Evolutionary conservation across 2,113 vertebrate species (phyloP).

Genomic region (Theropithecus gelada): DNA sequence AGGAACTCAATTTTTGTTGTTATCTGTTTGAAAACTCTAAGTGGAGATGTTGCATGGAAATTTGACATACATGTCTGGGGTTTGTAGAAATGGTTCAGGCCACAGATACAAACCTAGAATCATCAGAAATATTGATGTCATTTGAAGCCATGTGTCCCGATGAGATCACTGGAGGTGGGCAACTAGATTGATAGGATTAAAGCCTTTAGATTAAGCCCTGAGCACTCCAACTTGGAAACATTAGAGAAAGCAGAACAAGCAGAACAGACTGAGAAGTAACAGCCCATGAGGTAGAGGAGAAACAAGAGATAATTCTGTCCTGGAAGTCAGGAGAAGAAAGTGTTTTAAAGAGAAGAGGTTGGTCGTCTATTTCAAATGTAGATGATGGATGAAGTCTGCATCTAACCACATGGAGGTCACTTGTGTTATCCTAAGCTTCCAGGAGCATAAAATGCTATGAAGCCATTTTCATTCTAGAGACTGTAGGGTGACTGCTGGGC

Average conservation of each 20-base stretch:
- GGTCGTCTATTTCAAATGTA: neutral
- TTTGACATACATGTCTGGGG: neutral
- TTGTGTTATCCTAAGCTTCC: neutral
- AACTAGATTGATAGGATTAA: neutral
- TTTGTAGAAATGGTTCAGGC: neutral
- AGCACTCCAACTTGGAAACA: too few relatives aligned
- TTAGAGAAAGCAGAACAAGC: neutral
- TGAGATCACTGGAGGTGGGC: neutral
- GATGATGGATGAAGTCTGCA: neutral
- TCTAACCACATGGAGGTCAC: neutral
- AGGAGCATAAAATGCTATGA: neutral
- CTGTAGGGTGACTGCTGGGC: neutral
- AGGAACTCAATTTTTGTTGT: neutral
- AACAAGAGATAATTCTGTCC: neutral
- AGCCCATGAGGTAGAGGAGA: neutral
- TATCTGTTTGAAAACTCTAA: neutral
- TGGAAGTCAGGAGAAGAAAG: neutral
- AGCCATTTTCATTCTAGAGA: neutral
- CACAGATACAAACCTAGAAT: neutral
- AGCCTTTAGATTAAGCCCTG: neutral
- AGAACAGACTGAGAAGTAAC: neutral
- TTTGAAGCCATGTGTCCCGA: neutral
- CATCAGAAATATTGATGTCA: neutral
- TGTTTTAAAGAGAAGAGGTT: neutral
- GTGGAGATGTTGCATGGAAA: neutral